Evolutionary conservation across 2,888 invertebrate species (phyloP).

Genomic region (Caenorhabditis sinica): DNA sequence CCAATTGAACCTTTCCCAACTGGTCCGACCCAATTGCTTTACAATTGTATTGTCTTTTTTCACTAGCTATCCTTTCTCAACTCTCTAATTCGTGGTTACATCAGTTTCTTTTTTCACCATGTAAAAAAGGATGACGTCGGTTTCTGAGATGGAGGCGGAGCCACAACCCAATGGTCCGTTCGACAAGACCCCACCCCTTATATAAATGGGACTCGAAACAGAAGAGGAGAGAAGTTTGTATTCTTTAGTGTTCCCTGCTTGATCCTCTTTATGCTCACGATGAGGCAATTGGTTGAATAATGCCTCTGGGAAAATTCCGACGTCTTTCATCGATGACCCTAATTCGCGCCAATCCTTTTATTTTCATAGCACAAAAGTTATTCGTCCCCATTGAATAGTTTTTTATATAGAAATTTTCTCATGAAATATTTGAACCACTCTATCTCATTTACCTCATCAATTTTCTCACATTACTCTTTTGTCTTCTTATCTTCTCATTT

Average conservation of each 20-base stretch:
- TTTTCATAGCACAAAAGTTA: constrained; percentile 38
- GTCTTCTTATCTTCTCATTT: background rate
- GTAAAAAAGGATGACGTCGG: constrained; percentile 50
- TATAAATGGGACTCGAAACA: constrained; percentile 47
- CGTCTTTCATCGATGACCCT: constrained; percentile 35
- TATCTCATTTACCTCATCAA: background rate
- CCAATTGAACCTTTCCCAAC: constrained; percentile 45
- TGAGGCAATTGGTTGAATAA: constrained; percentile 52
- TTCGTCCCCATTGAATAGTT: constrained; percentile 10
- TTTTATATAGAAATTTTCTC: background rate
- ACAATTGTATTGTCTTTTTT: constrained; percentile 56
- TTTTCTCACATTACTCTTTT: constrained; percentile 8
- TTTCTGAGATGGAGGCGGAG: constrained; percentile 56
- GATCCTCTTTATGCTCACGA: constrained; percentile 3
- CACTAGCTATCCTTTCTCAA: background rate
- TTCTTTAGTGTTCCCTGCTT: constrained; percentile 23
- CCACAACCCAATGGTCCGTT: constrained; percentile 60
- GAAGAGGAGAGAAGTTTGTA: constrained; percentile 19
- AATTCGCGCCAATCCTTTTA: constrained; percentile 19
- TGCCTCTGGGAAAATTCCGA: constrained; percentile 43
- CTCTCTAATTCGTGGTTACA: constrained; percentile 33
- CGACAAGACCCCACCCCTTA: constrained; percentile 59
- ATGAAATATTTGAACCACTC: background rate
- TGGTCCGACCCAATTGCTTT: constrained; percentile 27
- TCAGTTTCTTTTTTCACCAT: constrained; percentile 38